phyloP scores from a whole-genome alignment of 2,888 invertebrate genomes.

The Scaptomyza tumidula region DNA sequence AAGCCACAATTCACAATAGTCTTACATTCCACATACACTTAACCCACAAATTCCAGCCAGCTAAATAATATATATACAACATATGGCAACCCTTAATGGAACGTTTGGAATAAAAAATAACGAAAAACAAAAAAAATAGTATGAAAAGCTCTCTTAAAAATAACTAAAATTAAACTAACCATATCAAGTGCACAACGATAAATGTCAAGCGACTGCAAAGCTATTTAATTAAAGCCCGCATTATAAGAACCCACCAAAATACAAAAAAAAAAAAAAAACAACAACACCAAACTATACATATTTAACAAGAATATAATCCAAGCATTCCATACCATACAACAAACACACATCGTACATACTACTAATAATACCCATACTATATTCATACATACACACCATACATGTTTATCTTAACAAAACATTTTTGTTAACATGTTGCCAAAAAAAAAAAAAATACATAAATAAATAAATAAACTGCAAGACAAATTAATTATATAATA shows the following conservation, averaged over 20 bases:
- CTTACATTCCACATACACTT: constrained; percentile 44
- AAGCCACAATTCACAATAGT: constrained; percentile 1
- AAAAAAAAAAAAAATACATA: constrained; percentile 30
- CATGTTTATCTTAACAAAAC: constrained; percentile 59
- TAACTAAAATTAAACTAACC: constrained; percentile 48
- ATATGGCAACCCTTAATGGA: constrained; percentile 9
- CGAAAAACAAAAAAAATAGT: constrained; percentile 2
- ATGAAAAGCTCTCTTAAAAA: constrained; percentile 5
- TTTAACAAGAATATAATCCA: constrained; percentile 45
- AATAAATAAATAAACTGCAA: constrained; percentile 44
- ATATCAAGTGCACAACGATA: constrained; percentile 58
- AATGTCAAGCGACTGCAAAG: constrained; percentile 31
- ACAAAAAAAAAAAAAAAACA: constrained; percentile 21
- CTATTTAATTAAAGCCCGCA: constrained; percentile 46
- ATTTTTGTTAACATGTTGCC: constrained; percentile 73
- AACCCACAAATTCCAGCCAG: constrained; percentile 14
- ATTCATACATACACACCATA: constrained; percentile 20
- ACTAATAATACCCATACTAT: constrained; percentile 14
- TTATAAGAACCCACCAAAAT: constrained; percentile 47
- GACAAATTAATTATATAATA: constrained; percentile 49
- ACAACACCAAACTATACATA: constrained; percentile 9
- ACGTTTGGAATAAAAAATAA: constrained; percentile 13
- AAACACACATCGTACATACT: constrained; percentile 24
- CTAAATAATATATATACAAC: not conserved
- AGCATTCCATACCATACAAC: constrained; percentile 40